Evolutionary conservation across 2,888 invertebrate species (phyloP), one percentile per base, ranked within the genome.

Genomic region (Rhingia campestris): DNA sequence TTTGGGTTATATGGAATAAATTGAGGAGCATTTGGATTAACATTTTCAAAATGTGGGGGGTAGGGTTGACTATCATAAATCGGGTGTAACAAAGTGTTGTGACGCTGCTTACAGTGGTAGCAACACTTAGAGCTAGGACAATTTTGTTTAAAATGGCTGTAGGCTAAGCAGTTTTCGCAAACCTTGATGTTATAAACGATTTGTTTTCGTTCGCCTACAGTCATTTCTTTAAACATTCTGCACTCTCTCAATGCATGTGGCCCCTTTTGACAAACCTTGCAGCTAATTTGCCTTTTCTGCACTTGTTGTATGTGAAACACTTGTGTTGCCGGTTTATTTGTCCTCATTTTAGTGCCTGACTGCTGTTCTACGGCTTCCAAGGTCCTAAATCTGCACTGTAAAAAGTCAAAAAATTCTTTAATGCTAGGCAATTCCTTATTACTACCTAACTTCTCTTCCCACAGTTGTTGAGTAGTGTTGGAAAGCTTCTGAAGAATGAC

Each of bases 91-190:
- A 61, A 14, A 9, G 61, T 6, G 14, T 61, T 14, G 14, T 45
- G 35, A 2, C 61, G 14, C 10, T 47, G 61, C 4, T 45, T 35
- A 39, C 61, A 63, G 39, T n/a, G 30, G n/a, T 64, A 64, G 30
- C 64, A 64, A 14, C 9, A 33, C 14, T 32, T 51, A 6, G 32
- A 45, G 9, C 64, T 64, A 3, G 37, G 64, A 6, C 64, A 64
- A 22, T 35, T 32, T 3, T 49, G 22, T 6, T 32, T 64, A 10
- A 14, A 35, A 39, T 51, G 47, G n/a, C 49, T 49, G 49, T 49
- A 47, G 2, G 47, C 37, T 4, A 49, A 10, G n/a, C 51, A 64
- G 41, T 37, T 47, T 14, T 51, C 37, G 32, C 49, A 35, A 1
- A 49, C 32, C 4, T 10, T 6, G 0, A 45, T 39, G 3, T 45